phyloP scores from a whole-genome alignment of 2,113 vertebrate species.

The Mellivora capensis region DNA sequence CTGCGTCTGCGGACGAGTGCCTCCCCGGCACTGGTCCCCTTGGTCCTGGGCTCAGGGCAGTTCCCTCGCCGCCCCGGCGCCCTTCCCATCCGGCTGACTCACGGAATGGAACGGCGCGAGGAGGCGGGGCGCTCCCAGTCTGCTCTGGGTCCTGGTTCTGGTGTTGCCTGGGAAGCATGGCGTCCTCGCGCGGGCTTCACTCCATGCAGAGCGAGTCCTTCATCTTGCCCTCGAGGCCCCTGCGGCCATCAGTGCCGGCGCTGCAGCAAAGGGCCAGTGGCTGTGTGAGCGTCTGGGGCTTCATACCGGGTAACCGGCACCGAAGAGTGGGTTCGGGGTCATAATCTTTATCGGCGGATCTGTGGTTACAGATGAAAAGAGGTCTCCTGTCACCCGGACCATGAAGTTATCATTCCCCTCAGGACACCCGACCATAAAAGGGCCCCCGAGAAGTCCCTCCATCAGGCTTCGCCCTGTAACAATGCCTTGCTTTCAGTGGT shows the following conservation, averaged over 20 bases:
- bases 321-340: neutral
- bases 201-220: neutral
- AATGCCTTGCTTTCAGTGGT: constrained; percentile 70
- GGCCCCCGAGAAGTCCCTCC: neutral
- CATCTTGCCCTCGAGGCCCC: neutral
- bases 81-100: too few species aligned
- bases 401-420: constrained; percentile 3
- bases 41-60: neutral
- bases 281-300: neutral
- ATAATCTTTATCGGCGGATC: neutral
- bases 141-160: neutral
- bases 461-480: constrained; percentile 68
- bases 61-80: neutral
- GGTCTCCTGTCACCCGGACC: constrained; percentile 40
- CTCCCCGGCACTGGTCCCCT: neutral
- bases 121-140: rapidly evolving
- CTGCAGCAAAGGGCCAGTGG: neutral
- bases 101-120: too few species aligned
- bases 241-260: neutral
- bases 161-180: neutral
- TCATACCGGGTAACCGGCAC: neutral
- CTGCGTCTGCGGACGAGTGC: neutral
- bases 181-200: neutral
- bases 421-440: constrained; percentile 47
- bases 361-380: constrained; percentile 62